A percentile compares a stretch with the other conserved stretches of the same genome.
These are phyloP conservation scores for Philaethria dido DNA, from an alignment of 2,888 invertebrate species.

Conservation along the genomic window DNA sequence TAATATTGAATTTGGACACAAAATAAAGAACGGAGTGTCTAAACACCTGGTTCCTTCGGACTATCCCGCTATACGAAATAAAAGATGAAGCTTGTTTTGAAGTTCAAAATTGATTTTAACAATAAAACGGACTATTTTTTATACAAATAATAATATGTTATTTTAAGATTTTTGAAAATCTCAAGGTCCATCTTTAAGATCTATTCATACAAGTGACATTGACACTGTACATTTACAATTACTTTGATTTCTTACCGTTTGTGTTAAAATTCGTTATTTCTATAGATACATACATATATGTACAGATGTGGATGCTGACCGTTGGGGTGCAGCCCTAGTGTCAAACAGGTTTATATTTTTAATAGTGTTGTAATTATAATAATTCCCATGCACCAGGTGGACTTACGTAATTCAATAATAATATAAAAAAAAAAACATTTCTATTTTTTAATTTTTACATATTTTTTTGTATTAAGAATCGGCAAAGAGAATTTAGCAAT, in stretches of 20 bases:
- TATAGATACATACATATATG: too few relatives aligned
- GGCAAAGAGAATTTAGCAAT: too few relatives aligned
- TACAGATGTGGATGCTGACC: constrained; percentile 46
- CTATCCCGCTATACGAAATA: too few relatives aligned
- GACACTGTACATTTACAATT: constrained; percentile 8
- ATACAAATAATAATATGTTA: neutral
- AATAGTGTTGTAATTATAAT: constrained; percentile 74
- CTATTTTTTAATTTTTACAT: too few relatives aligned
- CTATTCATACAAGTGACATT: constrained; percentile 8
- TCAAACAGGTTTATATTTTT: constrained; percentile 62
- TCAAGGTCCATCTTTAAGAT: neutral
- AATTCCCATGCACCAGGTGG: constrained; percentile 58
- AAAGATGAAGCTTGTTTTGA: neutral
- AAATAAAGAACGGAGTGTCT: too few relatives aligned
- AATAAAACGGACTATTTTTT: neutral
- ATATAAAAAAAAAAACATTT: neutral
- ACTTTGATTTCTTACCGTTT: constrained; percentile 25
- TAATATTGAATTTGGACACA: too few relatives aligned
- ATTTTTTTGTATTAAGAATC: too few relatives aligned
- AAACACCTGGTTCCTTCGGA: too few relatives aligned
- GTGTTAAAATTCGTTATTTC: constrained; percentile 28
- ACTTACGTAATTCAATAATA: constrained; percentile 21
- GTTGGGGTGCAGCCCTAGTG: constrained; percentile 52
- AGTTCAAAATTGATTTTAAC: neutral
- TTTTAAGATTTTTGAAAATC: neutral